A percentile compares a stretch with the other conserved stretches of the same genome.
These are phyloP conservation scores for Beaufortia kweichowensis DNA, from an alignment of 2,113 vertebrate genomes.

Conservation along the genomic window DNA sequence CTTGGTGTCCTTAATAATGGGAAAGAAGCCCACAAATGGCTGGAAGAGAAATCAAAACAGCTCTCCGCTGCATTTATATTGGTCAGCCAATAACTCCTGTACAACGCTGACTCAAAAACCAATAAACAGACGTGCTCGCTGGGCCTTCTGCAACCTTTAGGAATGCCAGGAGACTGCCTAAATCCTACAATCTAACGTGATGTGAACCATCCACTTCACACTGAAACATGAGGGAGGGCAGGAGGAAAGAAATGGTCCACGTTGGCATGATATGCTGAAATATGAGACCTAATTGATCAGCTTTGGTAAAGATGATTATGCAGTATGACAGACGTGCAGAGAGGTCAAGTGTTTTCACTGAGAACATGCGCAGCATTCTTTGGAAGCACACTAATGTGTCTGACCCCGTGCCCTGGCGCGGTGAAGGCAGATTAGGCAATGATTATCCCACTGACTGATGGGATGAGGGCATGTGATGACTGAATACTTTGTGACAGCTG, in stretches of 20 bases:
- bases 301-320: conserved; percentile 49
- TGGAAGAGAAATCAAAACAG: conserved; percentile 56
- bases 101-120: conserved; percentile 52
- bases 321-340: conserved; percentile 29
- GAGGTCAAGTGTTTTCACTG: conserved; percentile 49
- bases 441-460: conserved; percentile 59
- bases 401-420: conserved; percentile 59
- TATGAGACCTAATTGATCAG: conserved; percentile 39
- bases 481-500: conserved; percentile 55
- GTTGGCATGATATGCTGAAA: background rate
- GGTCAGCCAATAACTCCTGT: conserved; percentile 52
- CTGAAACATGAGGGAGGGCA: background rate
- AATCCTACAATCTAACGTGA: conserved; percentile 16
- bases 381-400: conserved; percentile 56
- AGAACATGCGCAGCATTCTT: conserved; percentile 45
- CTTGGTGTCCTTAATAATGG: conserved; percentile 56
- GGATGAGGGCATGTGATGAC: conserved; percentile 46
- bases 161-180: conserved; percentile 15
- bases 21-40: conserved; percentile 39
- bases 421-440: conserved; percentile 57
- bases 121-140: conserved; percentile 55
- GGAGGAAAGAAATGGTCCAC: background rate
- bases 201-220: conserved; percentile 5
- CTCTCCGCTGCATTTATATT: conserved; percentile 48
- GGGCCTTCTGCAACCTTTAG: conserved; percentile 47